Conservation (phyloP, 2,113 vertebrate genomes). For the Gnathonemus echidnorhynchus region DNA sequence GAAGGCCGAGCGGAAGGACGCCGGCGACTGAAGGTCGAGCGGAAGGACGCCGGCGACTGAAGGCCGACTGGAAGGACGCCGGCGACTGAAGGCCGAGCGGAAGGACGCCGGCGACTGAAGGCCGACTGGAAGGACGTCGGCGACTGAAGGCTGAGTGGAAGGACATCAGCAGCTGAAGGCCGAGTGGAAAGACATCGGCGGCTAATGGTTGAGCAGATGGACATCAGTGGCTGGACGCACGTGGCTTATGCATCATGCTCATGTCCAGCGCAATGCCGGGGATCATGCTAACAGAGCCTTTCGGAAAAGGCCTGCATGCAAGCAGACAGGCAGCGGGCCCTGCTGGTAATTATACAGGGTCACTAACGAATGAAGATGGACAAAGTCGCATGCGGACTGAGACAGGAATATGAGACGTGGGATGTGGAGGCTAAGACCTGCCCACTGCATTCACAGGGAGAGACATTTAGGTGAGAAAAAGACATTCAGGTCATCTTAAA, state of each 20-base stretch:
- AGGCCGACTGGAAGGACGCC: background rate
- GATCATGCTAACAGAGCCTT: background rate
- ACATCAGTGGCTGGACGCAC: background rate
- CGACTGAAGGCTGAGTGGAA: fast-evolving
- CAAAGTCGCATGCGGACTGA: background rate
- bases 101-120: too few species aligned
- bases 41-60: too few species aligned
- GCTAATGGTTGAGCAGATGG: background rate
- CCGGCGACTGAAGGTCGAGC: background rate
- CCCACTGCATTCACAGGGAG: background rate
- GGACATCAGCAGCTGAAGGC: too few species aligned
- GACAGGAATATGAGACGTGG: background rate
- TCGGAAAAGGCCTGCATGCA: background rate
- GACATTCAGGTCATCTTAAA: background rate
- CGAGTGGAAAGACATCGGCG: background rate
- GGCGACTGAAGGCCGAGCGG: too few species aligned
- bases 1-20: background rate
- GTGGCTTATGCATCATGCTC: background rate
- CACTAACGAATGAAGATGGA: background rate
- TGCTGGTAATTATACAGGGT: background rate
- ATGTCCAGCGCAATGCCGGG: background rate
- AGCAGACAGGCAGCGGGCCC: background rate
- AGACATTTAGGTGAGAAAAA: background rate
- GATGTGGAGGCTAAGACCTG: background rate
- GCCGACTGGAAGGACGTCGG: too few species aligned